These are phyloP conservation scores for Druon quercuslanigerum DNA, from an alignment of 1,140 invertebrate species.

Conservation along the genomic window DNA sequence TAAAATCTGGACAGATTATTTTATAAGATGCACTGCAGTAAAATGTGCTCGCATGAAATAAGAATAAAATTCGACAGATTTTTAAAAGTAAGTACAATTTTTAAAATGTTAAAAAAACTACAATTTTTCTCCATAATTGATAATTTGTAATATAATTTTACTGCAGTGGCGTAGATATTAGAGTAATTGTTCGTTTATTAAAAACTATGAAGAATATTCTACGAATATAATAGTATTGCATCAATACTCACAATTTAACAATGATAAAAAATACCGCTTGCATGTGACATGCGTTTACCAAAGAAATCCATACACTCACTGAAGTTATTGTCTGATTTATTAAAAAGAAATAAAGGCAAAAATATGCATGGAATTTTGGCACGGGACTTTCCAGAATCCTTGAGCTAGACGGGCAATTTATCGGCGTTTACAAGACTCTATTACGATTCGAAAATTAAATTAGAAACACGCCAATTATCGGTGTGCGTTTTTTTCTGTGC, in stretches of 20 bases:
- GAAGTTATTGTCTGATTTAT: constrained; percentile 38
- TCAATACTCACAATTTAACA: constrained; percentile 30
- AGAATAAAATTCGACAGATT: background rate
- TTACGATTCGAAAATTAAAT: background rate
- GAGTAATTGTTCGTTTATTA: background rate
- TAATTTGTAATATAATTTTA: background rate
- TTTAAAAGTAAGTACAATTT: background rate
- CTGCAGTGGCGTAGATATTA: constrained; percentile 20
- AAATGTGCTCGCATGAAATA: background rate
- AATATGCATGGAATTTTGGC: constrained; percentile 33
- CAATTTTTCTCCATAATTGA: background rate
- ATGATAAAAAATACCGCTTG: constrained; percentile 33
- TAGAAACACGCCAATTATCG: background rate
- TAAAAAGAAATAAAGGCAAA: constrained; percentile 31
- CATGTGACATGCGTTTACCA: constrained; percentile 18
- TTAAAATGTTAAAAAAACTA: background rate
- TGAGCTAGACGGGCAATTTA: background rate
- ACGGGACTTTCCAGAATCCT: constrained; percentile 11
- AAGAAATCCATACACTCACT: constrained; percentile 24
- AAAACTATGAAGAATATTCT: constrained; percentile 40
- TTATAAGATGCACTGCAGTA: constrained; percentile 20
- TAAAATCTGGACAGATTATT: constrained; percentile 20
- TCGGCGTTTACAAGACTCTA: background rate
- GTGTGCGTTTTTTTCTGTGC: constrained; percentile 14
- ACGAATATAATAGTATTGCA: constrained; percentile 30